Base-by-base conservation (phyloP, 35 echinoderm and acorn worm genomes). In the Antedon bifida region DNA sequence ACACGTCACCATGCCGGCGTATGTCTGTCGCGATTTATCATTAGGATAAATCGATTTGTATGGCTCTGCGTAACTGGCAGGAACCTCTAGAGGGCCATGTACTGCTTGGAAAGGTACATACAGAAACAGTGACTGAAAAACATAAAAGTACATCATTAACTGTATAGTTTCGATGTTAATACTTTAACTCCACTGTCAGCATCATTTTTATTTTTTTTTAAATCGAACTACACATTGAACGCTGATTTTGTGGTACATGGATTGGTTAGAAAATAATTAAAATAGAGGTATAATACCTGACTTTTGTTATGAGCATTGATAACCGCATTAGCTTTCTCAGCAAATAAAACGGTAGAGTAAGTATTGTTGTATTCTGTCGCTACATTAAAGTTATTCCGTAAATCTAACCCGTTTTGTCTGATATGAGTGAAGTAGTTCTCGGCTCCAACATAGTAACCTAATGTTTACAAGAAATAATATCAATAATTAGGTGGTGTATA, bases 71-170 rank as follows among this genome's bases (percentile, higher is more conserved):
- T 93, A 93, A 28, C 73, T 51, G 4, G 10, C 36, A 26, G 91
- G 92, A 11, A 87, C 92, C 85, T 89, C 74, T 36, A 94, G 81
- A 29, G 92, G 84, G 26, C 51, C 17, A 81, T 89, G 91, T 14
- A 94, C 88, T 31, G 87, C 79, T 85, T 87, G 91, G 30, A 89
- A 89, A 36, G 91, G 79, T 28, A 93, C 14, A 30, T 89, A 89
- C 10, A 93, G 75, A 34, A 93, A 93, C 42, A 93, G 74, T 28
- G 90, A 86, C 90, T 92, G 73, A 0, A 76, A 79, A n/a, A n/a
- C n/a, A n/a, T n/a, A n/a, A 77, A 79, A 19, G 7, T 46, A 46
- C 32, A 45, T 42, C 26, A 75, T 9, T 42, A 7, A 7, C 4
- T 42, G 38, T 42, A 7, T 7, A 14, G 4, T 42, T 42, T 7